Conservation (phyloP, 2,888 invertebrate species). For the Leptinotarsa tumamoca region DNA sequence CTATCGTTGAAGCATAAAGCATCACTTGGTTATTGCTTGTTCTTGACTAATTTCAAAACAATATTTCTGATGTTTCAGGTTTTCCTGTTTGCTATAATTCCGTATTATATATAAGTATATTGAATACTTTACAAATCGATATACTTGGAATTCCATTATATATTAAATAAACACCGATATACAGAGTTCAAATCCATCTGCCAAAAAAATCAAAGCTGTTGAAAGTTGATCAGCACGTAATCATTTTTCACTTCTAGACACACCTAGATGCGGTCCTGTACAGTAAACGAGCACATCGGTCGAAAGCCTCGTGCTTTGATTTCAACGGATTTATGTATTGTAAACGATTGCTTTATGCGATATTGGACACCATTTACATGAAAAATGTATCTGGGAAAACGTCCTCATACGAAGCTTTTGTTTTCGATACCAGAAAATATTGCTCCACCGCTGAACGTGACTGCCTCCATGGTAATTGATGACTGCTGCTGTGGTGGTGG, state of each 20-base stretch:
- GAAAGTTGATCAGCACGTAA: background rate
- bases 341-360: conserved; percentile 69
- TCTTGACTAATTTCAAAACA: too few species aligned
- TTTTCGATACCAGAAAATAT: conserved; percentile 68
- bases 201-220: background rate
- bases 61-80: too few species aligned
- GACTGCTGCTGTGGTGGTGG: conserved; percentile 56
- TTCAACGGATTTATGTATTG: conserved; percentile 69
- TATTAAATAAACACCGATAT: too few species aligned
- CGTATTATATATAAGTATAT: too few species aligned
- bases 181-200: too few species aligned
- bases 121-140: too few species aligned
- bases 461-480: conserved; percentile 66
- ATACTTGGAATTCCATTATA: too few species aligned
- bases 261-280: conserved; percentile 48
- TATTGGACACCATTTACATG: conserved; percentile 69
- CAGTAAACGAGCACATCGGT: conserved; percentile 62
- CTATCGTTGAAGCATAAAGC: too few species aligned
- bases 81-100: too few species aligned
- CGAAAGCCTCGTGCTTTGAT: conserved; percentile 65
- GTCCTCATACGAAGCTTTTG: conserved; percentile 67
- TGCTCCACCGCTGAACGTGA: conserved; percentile 65
- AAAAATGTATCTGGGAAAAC: conserved; percentile 68
- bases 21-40: too few species aligned
- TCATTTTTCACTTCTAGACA: too few species aligned